These are phyloP conservation scores for Gopherus flavomarginatus DNA, from an alignment of 2,113 vertebrate genomes.

Conservation along the genomic window DNA sequence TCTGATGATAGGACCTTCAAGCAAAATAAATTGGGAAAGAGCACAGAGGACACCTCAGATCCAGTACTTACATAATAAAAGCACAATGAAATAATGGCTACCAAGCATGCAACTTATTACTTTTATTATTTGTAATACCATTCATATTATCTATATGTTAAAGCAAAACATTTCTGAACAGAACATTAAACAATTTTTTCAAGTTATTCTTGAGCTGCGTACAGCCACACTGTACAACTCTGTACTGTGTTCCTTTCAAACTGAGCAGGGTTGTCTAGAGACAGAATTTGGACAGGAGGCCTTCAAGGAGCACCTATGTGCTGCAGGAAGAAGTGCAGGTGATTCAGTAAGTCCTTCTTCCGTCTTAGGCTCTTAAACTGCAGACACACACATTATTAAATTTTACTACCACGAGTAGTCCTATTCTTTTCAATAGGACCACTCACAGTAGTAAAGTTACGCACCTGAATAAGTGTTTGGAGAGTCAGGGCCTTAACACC, in stretches of 20 bases:
- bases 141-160: not conserved
- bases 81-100: not conserved
- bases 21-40: constrained; percentile 31
- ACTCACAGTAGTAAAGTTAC: not conserved
- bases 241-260: not conserved
- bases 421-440: not conserved
- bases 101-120: not conserved
- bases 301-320: not conserved
- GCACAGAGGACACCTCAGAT: not conserved
- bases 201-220: not conserved
- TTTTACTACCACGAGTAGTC: not conserved
- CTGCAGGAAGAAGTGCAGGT: fast-evolving
- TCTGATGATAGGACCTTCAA: constrained; percentile 27
- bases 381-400: not conserved
- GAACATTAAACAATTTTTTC: constrained; percentile 1
- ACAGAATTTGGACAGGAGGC: not conserved
- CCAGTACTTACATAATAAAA: not conserved
- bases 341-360: not conserved
- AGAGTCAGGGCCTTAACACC: not conserved
- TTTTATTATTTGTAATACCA: not conserved
- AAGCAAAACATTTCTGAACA: constrained; percentile 8
- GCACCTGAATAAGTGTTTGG: not conserved
- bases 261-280: not conserved
- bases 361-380: not conserved
- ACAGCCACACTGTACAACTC: not conserved